phyloP scores from a whole-genome alignment of 2,888 invertebrate genomes.

The Troglohyphantes excavatus region DNA sequence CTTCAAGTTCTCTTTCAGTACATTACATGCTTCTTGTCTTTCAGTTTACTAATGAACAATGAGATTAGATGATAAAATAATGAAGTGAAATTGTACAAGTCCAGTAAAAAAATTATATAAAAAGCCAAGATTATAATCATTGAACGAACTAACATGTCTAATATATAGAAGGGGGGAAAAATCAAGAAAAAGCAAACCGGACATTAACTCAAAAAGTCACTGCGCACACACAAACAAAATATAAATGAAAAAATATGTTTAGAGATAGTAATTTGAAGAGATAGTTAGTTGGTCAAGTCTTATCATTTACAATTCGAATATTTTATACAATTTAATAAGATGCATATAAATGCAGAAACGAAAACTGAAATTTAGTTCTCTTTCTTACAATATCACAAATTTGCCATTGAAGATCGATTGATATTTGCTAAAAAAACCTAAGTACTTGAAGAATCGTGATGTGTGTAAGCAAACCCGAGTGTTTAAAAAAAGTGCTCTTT shows the following conservation, averaged over 20 bases:
- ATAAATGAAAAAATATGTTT: too few relatives aligned
- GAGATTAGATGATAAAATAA: conserved; percentile 56
- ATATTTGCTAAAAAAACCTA: conserved; percentile 45
- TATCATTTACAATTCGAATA: neutral
- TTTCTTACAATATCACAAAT: conserved; percentile 43
- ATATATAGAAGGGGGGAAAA: neutral
- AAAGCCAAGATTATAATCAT: conserved; percentile 30
- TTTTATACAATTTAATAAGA: neutral
- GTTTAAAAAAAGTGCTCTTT: conserved; percentile 94
- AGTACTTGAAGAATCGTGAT: neutral
- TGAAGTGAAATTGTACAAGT: conserved; percentile 63
- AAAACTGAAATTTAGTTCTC: conserved; percentile 15
- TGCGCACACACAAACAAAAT: too few relatives aligned
- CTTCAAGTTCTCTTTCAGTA: conserved; percentile 36
- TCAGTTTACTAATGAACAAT: conserved; percentile 21
- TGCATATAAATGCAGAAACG: conserved; percentile 14
- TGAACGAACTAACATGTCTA: conserved; percentile 1
- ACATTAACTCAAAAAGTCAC: neutral
- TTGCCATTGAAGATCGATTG: conserved; percentile 25
- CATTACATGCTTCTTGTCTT: conserved; percentile 23
- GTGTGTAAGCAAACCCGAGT: conserved; percentile 86
- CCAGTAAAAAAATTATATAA: conserved; percentile 58
- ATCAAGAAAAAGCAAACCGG: neutral
- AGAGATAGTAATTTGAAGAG: neutral
- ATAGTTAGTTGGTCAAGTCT: neutral